These are phyloP conservation scores for Brienomyrus longianalis DNA, from an alignment of 2,113 vertebrate genomes.

Conservation along the genomic window DNA sequence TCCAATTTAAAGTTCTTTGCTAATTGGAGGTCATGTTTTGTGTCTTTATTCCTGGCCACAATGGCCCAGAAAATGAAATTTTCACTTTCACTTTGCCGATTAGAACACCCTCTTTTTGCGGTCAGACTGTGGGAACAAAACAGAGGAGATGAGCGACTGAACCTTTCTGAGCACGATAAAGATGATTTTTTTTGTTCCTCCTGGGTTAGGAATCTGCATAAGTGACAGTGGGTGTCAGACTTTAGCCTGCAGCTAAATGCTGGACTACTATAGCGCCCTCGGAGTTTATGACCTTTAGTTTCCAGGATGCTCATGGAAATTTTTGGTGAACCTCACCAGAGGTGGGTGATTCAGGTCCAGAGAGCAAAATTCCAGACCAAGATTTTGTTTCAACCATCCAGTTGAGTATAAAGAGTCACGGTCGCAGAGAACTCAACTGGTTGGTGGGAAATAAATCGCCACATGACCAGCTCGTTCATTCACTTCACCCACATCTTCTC, in stretches of 20 bases:
- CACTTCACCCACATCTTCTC: neutral
- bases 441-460: neutral
- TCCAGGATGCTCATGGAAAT: neutral
- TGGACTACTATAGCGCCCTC: neutral
- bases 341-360: neutral
- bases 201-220: too few relatives aligned
- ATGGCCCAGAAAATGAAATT: neutral
- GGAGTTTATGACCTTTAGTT: neutral
- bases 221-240: neutral
- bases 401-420: neutral
- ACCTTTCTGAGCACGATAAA: neutral
- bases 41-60: conserved; percentile 1
- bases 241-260: neutral
- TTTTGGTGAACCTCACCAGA: neutral
- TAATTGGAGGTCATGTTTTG: conserved; percentile 6
- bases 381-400: neutral
- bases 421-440: neutral
- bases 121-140: neutral
- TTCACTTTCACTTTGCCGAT: neutral
- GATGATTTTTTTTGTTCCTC: neutral
- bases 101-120: neutral
- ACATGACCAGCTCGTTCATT: neutral
- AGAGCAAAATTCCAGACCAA: neutral
- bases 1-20: neutral
- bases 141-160: neutral